Percentiles rank a stretch among this genome's conserved stretches.
Conservation (phyloP, 1,140 invertebrate species). For the Gonioctena quinquepunctata region DNA sequence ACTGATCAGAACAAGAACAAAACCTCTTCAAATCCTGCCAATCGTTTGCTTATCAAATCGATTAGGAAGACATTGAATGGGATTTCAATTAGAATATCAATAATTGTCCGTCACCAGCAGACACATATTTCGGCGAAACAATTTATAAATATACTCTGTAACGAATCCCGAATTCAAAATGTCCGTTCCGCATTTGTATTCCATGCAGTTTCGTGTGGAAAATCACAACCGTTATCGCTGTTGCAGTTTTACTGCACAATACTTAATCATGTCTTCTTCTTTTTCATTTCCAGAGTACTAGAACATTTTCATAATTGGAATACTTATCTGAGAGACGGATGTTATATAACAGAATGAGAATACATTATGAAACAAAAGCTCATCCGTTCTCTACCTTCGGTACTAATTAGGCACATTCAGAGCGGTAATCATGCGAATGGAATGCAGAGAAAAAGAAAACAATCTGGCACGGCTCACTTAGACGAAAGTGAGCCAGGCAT, state of each 20-base stretch:
- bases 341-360: background rate
- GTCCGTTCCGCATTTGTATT: background rate
- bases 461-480: background rate
- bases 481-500: background rate
- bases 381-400: background rate
- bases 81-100: too few relatives aligned
- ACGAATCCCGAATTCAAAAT: background rate
- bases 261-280: background rate
- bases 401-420: background rate
- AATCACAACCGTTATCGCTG: background rate
- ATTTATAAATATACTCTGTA: too few relatives aligned
- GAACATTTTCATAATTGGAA: background rate
- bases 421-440: background rate
- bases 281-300: background rate
- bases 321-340: background rate
- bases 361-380: background rate
- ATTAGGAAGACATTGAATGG: too few relatives aligned
- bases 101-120: too few relatives aligned
- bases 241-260: background rate
- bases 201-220: background rate
- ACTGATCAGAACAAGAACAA: too few relatives aligned
- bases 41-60: too few relatives aligned
- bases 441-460: background rate
- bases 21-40: too few relatives aligned
- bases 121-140: too few relatives aligned